Percentiles rank a stretch among this genome's conserved stretches.
These are phyloP conservation scores for Lepidocyrtoides sp. DNA, from an alignment of 2,888 invertebrate species.

Conservation along the genomic window DNA sequence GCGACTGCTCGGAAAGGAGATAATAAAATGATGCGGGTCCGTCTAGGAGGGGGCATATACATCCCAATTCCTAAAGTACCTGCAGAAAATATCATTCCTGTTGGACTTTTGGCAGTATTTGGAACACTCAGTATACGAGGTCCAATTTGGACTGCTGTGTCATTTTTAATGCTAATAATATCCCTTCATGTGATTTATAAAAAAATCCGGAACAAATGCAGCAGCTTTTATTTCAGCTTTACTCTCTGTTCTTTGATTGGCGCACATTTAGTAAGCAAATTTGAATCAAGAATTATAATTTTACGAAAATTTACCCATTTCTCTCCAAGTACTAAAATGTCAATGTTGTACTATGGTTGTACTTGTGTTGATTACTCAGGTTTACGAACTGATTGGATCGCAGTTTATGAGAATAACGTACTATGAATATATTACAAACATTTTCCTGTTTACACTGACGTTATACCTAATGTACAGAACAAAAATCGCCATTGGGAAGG, in stretches of 20 bases:
- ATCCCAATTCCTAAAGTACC: constrained; percentile 50
- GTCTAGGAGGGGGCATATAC: constrained; percentile 27
- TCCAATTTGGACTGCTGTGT: constrained; percentile 69
- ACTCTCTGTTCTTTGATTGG: constrained; percentile 72
- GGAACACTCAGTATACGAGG: constrained; percentile 64
- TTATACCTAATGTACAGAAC: constrained; percentile 78
- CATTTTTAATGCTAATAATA: constrained; percentile 57
- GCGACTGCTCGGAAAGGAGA: too few species aligned
- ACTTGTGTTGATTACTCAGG: too few species aligned
- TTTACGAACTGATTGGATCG: constrained; percentile 59
- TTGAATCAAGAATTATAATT: not conserved
- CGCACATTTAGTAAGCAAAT: constrained; percentile 72
- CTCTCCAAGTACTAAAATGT: not conserved
- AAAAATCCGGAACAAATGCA: constrained; percentile 65
- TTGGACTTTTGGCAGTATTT: constrained; percentile 50
- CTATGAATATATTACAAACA: constrained; percentile 72
- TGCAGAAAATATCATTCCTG: constrained; percentile 59
- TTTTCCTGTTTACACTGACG: constrained; percentile 77
- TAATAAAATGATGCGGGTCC: constrained; percentile 33
- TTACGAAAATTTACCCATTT: not conserved
- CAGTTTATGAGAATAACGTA: constrained; percentile 77
- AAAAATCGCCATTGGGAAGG: constrained; percentile 62
- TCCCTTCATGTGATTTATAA: constrained; percentile 64
- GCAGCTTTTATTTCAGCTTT: constrained; percentile 77
- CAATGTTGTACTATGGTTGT: too few species aligned